Conservation (phyloP, 2,113 vertebrate genomes). For the Eleginops maclovinus region DNA sequence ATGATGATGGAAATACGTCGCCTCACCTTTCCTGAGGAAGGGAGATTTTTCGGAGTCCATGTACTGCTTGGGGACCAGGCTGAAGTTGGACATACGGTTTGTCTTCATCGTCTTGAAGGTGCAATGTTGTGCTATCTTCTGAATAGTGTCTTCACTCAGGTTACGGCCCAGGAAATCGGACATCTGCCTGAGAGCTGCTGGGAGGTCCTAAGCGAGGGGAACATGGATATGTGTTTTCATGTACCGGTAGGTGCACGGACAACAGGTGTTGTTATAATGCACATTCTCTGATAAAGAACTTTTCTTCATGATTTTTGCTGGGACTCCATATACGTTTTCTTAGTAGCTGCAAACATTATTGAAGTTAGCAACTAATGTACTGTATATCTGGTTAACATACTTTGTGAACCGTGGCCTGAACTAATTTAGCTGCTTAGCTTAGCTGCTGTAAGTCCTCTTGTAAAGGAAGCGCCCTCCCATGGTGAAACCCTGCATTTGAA, state of each 20-base stretch:
- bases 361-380: too few relatives aligned
- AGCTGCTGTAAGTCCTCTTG: too few relatives aligned
- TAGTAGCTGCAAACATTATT: too few relatives aligned
- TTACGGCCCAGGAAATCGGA: slow-evolving; percentile 78
- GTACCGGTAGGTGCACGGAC: background rate
- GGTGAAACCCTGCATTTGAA: too few relatives aligned
- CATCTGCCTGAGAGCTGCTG: slow-evolving; percentile 66
- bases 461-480: too few relatives aligned
- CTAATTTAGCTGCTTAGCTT: too few relatives aligned
- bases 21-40: slow-evolving; percentile 84
- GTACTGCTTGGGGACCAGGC: slow-evolving; percentile 44
- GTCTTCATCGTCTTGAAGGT: slow-evolving; percentile 83
- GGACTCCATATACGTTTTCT: background rate
- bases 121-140: slow-evolving; percentile 75
- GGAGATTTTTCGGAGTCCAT: slow-evolving; percentile 69
- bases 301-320: background rate
- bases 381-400: too few relatives aligned
- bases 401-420: too few relatives aligned
- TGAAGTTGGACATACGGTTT: slow-evolving; percentile 85
- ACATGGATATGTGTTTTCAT: background rate
- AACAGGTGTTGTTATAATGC: background rate
- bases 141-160: slow-evolving; percentile 72
- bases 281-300: background rate
- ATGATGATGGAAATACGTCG: background rate
- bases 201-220: slow-evolving; percentile 77